A percentile compares a stretch with the other conserved stretches of the same genome.
phyloP scores from a whole-genome alignment of 2,888 invertebrate species.

The Protonemura montana region DNA sequence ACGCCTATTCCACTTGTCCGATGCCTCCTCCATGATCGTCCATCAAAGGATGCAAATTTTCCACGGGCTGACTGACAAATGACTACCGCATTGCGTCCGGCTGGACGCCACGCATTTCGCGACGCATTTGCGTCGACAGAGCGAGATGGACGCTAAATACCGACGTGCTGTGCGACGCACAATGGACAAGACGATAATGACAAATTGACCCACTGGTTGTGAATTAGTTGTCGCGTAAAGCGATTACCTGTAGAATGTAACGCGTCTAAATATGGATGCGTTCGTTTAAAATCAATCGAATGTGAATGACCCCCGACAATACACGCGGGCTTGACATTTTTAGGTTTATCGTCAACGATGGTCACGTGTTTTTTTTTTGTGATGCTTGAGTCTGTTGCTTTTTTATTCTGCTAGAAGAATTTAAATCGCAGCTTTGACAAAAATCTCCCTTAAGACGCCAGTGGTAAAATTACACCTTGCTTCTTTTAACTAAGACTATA shows the following conservation, averaged over 20 bases:
- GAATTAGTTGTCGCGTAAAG: neutral
- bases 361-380: no score
- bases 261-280: no score
- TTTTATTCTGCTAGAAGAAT: no score
- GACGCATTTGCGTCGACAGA: neutral
- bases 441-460: no score
- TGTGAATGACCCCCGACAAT: no score
- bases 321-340: no score
- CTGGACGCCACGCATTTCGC: slow-evolving; percentile 3
- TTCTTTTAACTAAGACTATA: no score
- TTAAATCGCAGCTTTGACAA: no score
- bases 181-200: neutral
- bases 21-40: slow-evolving; percentile 29
- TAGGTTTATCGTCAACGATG: no score
- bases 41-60: slow-evolving; percentile 50
- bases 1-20: slow-evolving; percentile 32
- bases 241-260: neutral
- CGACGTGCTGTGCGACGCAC: neutral
- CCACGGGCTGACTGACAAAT: slow-evolving; percentile 49
- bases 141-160: neutral
- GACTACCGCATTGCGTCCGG: slow-evolving; percentile 48
- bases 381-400: no score
- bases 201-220: neutral
- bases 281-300: no score
- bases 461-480: no score